Percentiles rank a stretch among this genome's conserved stretches.
phyloP scores from a whole-genome alignment of 1,140 invertebrate species.

The Venturia canescens region DNA sequence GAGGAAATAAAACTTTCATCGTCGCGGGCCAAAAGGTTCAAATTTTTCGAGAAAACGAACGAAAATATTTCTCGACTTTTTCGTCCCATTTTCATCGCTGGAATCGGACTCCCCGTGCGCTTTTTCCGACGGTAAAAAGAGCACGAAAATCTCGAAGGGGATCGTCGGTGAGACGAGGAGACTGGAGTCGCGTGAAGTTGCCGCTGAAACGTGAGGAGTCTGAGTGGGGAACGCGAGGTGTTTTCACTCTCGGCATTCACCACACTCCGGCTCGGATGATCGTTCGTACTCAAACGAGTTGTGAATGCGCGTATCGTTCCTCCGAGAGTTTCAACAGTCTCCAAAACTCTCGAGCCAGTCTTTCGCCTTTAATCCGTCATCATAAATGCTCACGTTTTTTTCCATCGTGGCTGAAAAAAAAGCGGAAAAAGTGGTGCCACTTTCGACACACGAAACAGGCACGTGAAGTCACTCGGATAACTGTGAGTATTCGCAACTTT shows the following conservation, averaged over 20 bases:
- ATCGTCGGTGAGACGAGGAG: not conserved
- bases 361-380: not conserved
- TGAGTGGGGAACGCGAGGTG: constrained; percentile 59
- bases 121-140: not conserved
- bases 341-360: not conserved
- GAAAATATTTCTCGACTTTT: no score
- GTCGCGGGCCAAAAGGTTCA: no score
- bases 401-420: no score
- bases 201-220: constrained; percentile 66
- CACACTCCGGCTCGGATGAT: constrained; percentile 57
- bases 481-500: no score
- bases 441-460: no score
- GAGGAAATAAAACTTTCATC: no score
- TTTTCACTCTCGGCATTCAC: constrained; percentile 70
- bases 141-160: not conserved
- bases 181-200: constrained; percentile 57
- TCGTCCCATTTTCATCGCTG: no score
- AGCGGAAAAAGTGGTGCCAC: no score
- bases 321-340: not conserved
- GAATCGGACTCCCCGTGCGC: no score
- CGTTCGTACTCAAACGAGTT: constrained; percentile 49
- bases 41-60: no score
- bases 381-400: no score
- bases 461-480: no score
- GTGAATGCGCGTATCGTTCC: not conserved